phyloP scores from a whole-genome alignment of 2,888 invertebrate genomes.

The Drosophila pseudotakahashii region DNA sequence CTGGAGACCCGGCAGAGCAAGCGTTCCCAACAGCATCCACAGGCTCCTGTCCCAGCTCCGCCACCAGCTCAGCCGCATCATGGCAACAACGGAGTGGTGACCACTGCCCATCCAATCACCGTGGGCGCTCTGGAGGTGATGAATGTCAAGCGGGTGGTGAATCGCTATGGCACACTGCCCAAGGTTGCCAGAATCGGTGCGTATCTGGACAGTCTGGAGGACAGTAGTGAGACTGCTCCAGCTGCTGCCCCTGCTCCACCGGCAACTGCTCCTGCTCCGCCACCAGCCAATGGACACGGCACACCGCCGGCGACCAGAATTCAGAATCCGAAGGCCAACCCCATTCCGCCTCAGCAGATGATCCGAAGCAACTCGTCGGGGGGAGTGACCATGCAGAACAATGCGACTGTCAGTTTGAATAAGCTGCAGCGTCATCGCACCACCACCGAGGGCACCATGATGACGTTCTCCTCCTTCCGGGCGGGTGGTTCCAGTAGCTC shows the following conservation, averaged over 20 bases:
- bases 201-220: slow-evolving; percentile 95
- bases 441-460: slow-evolving; percentile 85
- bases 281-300: slow-evolving; percentile 54
- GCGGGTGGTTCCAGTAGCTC: slow-evolving; percentile 89
- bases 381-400: slow-evolving; percentile 89
- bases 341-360: slow-evolving; percentile 88
- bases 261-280: slow-evolving; percentile 29
- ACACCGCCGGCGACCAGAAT: slow-evolving; percentile 47
- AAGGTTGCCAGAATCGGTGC: slow-evolving; percentile 98
- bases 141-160: slow-evolving; percentile 97
- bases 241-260: slow-evolving; percentile 11
- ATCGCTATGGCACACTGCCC: slow-evolving; percentile 97
- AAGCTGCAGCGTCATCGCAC: slow-evolving; percentile 86
- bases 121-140: slow-evolving; percentile 97
- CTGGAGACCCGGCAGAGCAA: slow-evolving; percentile 88
- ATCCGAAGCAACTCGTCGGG: slow-evolving; percentile 95
- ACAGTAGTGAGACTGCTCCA: slow-evolving; percentile 85
- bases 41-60: slow-evolving; percentile 56
- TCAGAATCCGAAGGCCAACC: slow-evolving; percentile 18
- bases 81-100: slow-evolving; percentile 44
- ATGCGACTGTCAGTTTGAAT: slow-evolving; percentile 86
- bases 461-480: slow-evolving; percentile 85
- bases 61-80: slow-evolving; percentile 34
- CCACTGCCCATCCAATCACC: slow-evolving; percentile 86
- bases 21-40: slow-evolving; percentile 80